These are phyloP conservation scores for Onthophagus sagittarius DNA, from an alignment of 2,888 invertebrate species.

Conservation along the genomic window DNA sequence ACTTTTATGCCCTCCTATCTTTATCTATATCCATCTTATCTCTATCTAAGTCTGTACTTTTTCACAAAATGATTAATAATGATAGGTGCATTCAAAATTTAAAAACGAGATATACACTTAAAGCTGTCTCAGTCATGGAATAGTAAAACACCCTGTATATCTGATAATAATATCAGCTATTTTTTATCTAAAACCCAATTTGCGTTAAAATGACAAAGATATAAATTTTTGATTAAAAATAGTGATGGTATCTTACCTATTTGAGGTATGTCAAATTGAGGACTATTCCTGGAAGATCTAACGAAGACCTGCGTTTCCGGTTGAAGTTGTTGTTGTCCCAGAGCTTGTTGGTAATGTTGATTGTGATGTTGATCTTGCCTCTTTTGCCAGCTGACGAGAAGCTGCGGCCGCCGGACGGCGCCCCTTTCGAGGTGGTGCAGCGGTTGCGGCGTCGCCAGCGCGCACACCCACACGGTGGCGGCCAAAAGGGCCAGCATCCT, in stretches of 20 bases:
- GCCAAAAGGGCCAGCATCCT: slow-evolving; percentile 46
- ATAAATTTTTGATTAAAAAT: neutral
- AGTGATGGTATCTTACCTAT: no score
- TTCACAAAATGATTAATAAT: no score
- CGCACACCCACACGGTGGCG: slow-evolving; percentile 47
- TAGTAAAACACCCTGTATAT: no score
- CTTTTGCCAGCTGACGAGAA: slow-evolving; percentile 20
- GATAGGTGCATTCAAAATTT: no score
- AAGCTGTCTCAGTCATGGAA: no score
- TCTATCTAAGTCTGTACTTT: no score
- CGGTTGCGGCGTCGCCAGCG: slow-evolving; percentile 47
- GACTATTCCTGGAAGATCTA: slow-evolving; percentile 69
- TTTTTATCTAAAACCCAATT: no score
- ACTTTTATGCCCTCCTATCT: no score
- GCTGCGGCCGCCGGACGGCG: slow-evolving; percentile 37
- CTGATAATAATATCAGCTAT: no score
- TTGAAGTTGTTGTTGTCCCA: slow-evolving; percentile 34
- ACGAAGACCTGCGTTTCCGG: slow-evolving; percentile 65
- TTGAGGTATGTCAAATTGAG: slow-evolving; percentile 82
- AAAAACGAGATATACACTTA: no score
- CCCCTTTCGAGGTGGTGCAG: slow-evolving; percentile 43
- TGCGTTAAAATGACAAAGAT: no score
- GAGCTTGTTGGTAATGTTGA: slow-evolving; percentile 18
- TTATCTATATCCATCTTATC: no score
- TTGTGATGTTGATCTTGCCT: slow-evolving; percentile 18